Percentiles rank a stretch among this genome's conserved stretches.
Evolutionary conservation across 2,888 invertebrate species (phyloP).

Genomic region (Diarsia brunnea): DNA sequence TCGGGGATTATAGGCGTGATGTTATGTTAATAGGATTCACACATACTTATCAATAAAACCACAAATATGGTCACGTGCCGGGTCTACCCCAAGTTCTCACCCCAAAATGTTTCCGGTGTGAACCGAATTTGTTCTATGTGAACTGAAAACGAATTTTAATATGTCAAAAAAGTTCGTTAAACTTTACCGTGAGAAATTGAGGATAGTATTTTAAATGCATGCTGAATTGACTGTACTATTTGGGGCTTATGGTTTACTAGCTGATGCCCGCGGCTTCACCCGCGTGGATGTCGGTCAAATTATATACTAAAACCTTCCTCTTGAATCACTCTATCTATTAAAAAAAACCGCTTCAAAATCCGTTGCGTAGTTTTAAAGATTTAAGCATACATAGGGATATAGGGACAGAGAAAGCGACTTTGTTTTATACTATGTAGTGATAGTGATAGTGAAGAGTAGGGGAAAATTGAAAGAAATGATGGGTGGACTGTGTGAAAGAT

Average conservation of each 20-base stretch:
- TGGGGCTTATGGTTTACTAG: too few relatives aligned
- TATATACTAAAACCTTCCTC: too few relatives aligned
- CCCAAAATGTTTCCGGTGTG: conserved; percentile 25
- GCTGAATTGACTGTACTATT: background rate
- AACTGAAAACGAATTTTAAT: conserved; percentile 42
- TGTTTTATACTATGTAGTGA: too few relatives aligned
- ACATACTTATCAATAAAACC: background rate
- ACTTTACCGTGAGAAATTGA: conserved; percentile 37
- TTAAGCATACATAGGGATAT: too few relatives aligned
- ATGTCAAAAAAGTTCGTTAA: conserved; percentile 40
- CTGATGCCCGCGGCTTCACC: too few relatives aligned
- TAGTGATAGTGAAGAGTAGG: too few relatives aligned
- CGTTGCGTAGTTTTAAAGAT: too few relatives aligned
- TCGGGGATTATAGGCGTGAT: too few relatives aligned
- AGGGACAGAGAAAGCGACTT: too few relatives aligned
- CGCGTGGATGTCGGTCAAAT: too few relatives aligned
- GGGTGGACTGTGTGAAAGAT: background rate
- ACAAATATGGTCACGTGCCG: conserved; percentile 34
- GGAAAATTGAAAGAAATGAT: background rate
- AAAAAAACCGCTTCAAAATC: too few relatives aligned
- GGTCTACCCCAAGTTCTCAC: conserved; percentile 27
- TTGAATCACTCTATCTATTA: too few relatives aligned
- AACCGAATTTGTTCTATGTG: conserved; percentile 37
- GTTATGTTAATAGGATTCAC: background rate
- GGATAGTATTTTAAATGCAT: background rate